A percentile compares a stretch with the other conserved stretches of the same genome.
Conservation (phyloP, 2,113 vertebrate genomes). For the Rhadina sibilatrix region DNA sequence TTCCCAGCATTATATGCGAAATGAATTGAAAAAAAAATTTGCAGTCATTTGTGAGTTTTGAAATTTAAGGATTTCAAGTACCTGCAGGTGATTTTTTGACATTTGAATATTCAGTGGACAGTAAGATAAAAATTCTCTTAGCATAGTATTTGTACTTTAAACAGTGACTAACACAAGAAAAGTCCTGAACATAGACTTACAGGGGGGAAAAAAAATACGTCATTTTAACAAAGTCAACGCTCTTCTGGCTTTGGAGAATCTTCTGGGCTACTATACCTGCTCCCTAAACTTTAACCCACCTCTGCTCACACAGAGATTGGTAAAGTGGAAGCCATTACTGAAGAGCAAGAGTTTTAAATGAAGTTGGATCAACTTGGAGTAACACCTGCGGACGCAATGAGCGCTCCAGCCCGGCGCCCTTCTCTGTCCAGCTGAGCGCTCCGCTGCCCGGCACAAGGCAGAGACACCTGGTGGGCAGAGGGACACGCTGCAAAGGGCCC, state of each 20-base stretch:
- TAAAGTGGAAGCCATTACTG: neutral
- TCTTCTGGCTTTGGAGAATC: neutral
- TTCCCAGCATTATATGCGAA: neutral
- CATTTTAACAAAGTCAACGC: neutral
- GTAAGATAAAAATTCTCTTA: neutral
- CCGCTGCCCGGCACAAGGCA: too few relatives aligned
- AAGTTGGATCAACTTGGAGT: neutral
- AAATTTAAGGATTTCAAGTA: neutral
- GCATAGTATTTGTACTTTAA: neutral
- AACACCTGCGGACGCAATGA: accelerated
- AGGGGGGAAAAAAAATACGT: neutral
- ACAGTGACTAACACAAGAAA: neutral
- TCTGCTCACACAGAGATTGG: too few relatives aligned
- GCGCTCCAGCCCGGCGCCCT: too few relatives aligned
- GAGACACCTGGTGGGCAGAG: neutral
- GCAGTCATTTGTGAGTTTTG: neutral
- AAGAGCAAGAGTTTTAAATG: neutral
- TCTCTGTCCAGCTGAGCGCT: neutral
- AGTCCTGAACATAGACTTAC: neutral
- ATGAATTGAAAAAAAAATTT: neutral
- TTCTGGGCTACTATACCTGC: neutral
- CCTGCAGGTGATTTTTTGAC: neutral
- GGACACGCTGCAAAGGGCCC: neutral
- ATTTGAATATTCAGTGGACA: neutral
- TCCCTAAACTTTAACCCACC: neutral